phyloP scores from a whole-genome alignment of 2,797 vertebrate species.

The Hippopotamyrus pictus region DNA sequence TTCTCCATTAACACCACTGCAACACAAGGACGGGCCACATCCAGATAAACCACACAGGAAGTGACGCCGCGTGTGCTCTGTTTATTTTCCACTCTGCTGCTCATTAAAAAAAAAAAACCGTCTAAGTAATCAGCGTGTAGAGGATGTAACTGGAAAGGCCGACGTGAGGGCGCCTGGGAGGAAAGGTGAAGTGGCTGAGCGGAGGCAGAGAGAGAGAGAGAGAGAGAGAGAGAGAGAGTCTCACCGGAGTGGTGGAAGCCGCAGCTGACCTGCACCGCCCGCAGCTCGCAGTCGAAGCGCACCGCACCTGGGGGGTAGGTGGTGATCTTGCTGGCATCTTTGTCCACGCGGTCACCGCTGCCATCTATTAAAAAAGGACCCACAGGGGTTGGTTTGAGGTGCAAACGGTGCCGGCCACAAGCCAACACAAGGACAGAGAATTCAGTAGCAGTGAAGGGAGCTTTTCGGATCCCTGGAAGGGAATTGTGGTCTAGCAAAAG shows the following conservation, averaged over 20 bases:
- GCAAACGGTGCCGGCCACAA: neutral
- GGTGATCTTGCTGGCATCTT: slow-evolving; percentile 97
- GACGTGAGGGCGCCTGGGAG: neutral
- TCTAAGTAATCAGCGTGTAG: neutral
- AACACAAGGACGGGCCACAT: neutral
- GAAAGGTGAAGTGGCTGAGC: neutral
- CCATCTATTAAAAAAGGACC: slow-evolving; percentile 69
- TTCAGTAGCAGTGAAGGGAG: neutral
- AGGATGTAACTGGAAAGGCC: neutral
- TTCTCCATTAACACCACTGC: slow-evolving; percentile 97
- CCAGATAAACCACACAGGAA: neutral
- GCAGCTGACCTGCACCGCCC: slow-evolving; percentile 95
- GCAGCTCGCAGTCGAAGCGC: slow-evolving; percentile 86
- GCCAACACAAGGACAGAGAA: neutral
- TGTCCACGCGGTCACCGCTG: slow-evolving; percentile 93
- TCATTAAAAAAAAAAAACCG: neutral
- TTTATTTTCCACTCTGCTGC: neutral
- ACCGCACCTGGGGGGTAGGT: slow-evolving; percentile 95
- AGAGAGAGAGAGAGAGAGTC: slow-evolving; percentile 11
- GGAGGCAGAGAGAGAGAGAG: neutral
- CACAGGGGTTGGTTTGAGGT: neutral
- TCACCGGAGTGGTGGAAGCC: slow-evolving; percentile 98
- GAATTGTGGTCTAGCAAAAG: neutral
- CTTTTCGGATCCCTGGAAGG: slow-evolving; percentile 18
- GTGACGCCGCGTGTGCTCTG: too few relatives aligned